Evolutionary conservation across 2,113 vertebrate genomes (phyloP), one percentile per base, ranked within the genome.

Genomic region (Phyllostomus discolor): DNA sequence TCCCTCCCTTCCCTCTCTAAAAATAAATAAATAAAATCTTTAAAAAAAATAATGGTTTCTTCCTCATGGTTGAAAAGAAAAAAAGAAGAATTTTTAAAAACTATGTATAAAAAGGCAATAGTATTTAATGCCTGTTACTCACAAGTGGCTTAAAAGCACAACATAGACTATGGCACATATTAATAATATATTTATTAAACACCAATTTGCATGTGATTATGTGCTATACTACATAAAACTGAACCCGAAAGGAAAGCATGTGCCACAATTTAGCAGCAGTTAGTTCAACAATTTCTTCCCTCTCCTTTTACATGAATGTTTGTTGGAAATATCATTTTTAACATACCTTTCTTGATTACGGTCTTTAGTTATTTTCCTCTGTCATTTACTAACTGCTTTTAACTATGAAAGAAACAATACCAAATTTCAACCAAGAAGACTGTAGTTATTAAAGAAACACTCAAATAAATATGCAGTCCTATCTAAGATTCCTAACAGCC

Each of bases 121-220:
- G 38, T 46, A 81, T 5, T 52, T 16, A 73, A 82, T 69, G 59
- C 12, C 69, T 62, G 59, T 20, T 80, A 82, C 50, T 94, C 72
- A 33, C 7, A 95, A 66, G 24, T 12, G 17, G 46, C 48, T 92
- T 38, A 93, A 91, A 95, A 76, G 57, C 16, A 93, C 35, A 95
- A 93, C 46, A 91, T 38, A 88, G 72, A 87, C 79, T 48, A 96
- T 28, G 50, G 57, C 78, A 64, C 10, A 16, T 79, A 50, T 75
- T 91, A 94, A 62, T 67, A 69, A 73, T 62, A 38, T 89, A 75
- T 57, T 95, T 92, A 50, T 90, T 92, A 96, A 95, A 90, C 2
- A 87, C 24, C 48, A 50, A 76, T 87, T 67, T 95, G 33, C 26
- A 94, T 57, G 84, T 31, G 26, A n/a, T 28, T 86, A 83, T 79